These are phyloP conservation scores for Bombyx mori DNA, from an alignment of 1,140 invertebrate species.

Conservation along the genomic window DNA sequence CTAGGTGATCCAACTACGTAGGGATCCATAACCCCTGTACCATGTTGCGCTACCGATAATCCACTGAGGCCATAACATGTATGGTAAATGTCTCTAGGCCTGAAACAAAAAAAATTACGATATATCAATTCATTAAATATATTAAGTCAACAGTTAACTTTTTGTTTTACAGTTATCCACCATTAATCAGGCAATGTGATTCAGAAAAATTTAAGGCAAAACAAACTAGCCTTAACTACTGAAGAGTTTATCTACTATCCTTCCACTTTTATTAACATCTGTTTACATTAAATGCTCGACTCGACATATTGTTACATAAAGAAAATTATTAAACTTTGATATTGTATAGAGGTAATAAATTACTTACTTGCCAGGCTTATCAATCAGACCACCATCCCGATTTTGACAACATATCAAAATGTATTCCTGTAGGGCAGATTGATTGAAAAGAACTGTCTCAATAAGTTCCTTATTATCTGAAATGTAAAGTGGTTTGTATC, in stretches of 20 bases:
- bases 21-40: constrained; percentile 70
- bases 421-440: constrained; percentile 94
- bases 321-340: neutral
- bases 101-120: constrained; percentile 60
- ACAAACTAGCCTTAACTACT: neutral
- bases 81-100: constrained; percentile 92
- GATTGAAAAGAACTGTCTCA: constrained; percentile 82
- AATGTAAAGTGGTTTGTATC: constrained; percentile 11
- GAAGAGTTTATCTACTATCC: neutral
- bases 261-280: neutral
- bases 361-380: constrained; percentile 95
- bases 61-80: constrained; percentile 97
- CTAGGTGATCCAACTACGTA: constrained; percentile 45
- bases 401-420: constrained; percentile 94
- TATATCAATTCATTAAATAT: neutral
- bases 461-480: constrained; percentile 55
- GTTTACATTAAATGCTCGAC: neutral
- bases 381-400: constrained; percentile 90
- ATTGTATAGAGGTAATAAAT: neutral
- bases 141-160: neutral
- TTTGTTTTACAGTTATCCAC: no score
- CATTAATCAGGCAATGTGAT: no score
- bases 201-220: no score
- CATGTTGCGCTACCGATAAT: constrained; percentile 94
- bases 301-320: neutral